phyloP scores from a whole-genome alignment of 2,797 vertebrate species.

The Spheniscus humboldti region DNA sequence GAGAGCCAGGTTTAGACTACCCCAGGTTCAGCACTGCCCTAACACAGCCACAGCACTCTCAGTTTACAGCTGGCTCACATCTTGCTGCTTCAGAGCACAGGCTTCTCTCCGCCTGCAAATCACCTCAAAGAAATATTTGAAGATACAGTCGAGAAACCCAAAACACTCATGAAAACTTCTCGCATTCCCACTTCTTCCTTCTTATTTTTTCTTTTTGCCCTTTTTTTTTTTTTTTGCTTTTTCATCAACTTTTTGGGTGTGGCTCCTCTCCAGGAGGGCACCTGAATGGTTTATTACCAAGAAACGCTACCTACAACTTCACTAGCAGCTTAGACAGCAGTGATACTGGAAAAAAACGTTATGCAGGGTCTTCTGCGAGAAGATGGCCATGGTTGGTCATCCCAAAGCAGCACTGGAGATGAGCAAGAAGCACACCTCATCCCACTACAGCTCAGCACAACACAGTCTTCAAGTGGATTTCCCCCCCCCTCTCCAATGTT shows the following conservation, averaged over 20 bases:
- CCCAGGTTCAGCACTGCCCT: not conserved
- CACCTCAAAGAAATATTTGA: not conserved
- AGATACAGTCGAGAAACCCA: not conserved
- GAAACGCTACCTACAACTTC: not conserved
- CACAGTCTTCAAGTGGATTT: not conserved
- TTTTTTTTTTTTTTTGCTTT: not conserved
- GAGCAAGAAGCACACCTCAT: not conserved
- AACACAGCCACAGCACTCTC: not conserved
- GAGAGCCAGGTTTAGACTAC: not conserved
- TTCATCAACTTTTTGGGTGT: not conserved
- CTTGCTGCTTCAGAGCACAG: not conserved
- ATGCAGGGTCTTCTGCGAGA: not conserved
- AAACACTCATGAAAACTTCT: not conserved
- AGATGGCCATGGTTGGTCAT: not conserved
- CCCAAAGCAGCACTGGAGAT: not conserved
- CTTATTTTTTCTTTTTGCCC: not conserved
- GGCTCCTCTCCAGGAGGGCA: not conserved
- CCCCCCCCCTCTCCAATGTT: not conserved
- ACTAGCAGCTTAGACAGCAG: not conserved
- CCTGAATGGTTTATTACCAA: not conserved
- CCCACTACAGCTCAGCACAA: not conserved
- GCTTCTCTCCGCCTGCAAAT: not conserved
- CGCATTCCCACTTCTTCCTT: not conserved
- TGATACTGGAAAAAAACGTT: not conserved
- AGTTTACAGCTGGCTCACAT: not conserved